Evolutionary conservation across 2,113 vertebrate genomes (phyloP).

Genomic region (Geococcyx californianus): DNA sequence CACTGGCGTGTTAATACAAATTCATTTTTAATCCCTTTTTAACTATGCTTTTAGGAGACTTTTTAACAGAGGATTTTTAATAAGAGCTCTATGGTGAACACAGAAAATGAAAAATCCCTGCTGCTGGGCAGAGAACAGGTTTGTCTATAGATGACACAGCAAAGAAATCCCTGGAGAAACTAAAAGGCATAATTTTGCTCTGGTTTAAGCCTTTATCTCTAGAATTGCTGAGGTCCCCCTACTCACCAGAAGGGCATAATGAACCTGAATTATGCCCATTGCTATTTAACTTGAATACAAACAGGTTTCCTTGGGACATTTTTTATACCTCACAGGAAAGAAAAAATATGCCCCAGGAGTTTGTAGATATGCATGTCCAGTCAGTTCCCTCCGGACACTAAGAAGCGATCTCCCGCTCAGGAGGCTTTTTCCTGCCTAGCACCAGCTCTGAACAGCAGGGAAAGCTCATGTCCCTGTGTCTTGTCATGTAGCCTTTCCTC

Average conservation of each 20-base stretch:
- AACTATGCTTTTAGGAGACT: background rate
- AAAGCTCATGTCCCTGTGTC: background rate
- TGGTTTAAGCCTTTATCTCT: background rate
- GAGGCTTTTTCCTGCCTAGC: background rate
- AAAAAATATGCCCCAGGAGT: background rate
- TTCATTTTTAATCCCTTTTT: background rate
- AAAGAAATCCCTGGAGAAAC: background rate
- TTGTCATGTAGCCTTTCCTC: background rate
- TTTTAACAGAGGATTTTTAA: background rate
- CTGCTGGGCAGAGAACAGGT: background rate
- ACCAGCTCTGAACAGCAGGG: background rate
- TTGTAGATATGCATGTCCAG: background rate
- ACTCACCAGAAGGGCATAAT: background rate
- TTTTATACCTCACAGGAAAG: background rate
- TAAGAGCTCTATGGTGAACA: background rate
- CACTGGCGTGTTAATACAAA: background rate
- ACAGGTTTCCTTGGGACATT: background rate
- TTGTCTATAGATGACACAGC: background rate
- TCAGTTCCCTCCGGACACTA: background rate
- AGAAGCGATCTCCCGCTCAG: background rate
- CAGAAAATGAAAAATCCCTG: background rate
- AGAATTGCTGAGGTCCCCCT: background rate
- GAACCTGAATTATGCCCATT: background rate
- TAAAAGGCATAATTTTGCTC: background rate
- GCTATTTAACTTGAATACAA: background rate